These are phyloP conservation scores for Crambe crambe DNA, from an alignment of 37 sponge, comb jelly and placozoan species.

Conservation along the genomic window DNA sequence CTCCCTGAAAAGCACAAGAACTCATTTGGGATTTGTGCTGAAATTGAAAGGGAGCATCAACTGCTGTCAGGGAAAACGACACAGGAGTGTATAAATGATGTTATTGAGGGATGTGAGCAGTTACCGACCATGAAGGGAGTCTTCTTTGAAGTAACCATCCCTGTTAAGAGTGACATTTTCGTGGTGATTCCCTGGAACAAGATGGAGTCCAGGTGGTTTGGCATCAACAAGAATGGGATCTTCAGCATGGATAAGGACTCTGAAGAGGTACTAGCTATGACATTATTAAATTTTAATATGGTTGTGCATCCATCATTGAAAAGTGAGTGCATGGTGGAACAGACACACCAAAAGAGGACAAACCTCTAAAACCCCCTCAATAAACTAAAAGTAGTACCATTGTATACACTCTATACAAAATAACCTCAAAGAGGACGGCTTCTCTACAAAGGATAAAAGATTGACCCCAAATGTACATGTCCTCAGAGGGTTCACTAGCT, in stretches of 20 bases:
- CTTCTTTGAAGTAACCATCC: constrained; percentile 62
- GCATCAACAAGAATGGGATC: constrained; percentile 39
- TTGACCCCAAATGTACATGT: too few species aligned
- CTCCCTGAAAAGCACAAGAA: constrained; percentile 39
- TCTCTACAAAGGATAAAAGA: too few species aligned
- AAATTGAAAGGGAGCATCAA: constrained; percentile 35
- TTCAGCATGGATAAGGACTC: constrained; percentile 20
- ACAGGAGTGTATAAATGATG: constrained; percentile 39
- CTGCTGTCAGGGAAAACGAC: constrained; percentile 2
- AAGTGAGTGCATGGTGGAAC: too few species aligned
- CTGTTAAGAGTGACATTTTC: constrained; percentile 37
- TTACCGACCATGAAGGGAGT: constrained; percentile 41
- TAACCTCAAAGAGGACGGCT: too few species aligned
- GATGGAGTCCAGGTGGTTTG: constrained; percentile 46
- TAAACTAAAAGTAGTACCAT: too few species aligned
- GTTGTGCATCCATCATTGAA: too few species aligned
- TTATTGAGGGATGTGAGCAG: constrained; percentile 39
- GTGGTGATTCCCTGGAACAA: constrained; percentile 47
- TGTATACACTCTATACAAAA: too few species aligned
- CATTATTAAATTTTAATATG: constrained; percentile 1
- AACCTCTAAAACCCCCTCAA: too few species aligned
- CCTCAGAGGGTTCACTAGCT: too few species aligned
- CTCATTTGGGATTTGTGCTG: constrained; percentile 1
- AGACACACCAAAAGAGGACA: too few species aligned
- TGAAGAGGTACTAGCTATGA: constrained; percentile 24